Evolutionary conservation across 2,888 invertebrate genomes (phyloP), one percentile per base, ranked within the genome.

Genomic region (Sisyra terminalis): DNA sequence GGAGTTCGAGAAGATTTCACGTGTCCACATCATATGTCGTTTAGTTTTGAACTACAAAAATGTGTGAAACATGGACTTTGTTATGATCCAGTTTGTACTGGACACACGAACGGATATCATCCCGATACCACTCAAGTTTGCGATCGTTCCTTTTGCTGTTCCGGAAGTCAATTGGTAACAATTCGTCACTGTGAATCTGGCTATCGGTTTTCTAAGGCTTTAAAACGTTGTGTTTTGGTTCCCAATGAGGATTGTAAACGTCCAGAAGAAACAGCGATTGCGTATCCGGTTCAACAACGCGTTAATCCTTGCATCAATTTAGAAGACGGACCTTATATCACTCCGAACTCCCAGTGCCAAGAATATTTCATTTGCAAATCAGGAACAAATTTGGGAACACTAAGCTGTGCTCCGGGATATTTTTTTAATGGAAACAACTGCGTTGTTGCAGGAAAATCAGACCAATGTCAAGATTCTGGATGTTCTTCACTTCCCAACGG

Each of bases 1-100:
- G 68, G 68, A 32, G 58, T 61, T 8, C 65, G 65, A 29, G 53
- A 60, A 8, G 66, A 70, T 45, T 65, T 64, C 49, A 57, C 63
- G 32, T 74, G 37, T 37, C 29, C 39, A 8, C 29, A 39, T 13
- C 15, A 39, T 10, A 41, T 34, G 24, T 37, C 37, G 14, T 41
- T 41, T 8, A 41, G 30, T 41, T 41, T 18, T 9, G 54, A 45
- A 36, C 24, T 54, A 51, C 45, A 46, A 43, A 29, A 39, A 16
- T 43, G 43, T 31, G 43, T 43, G 10, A 43, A 43, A 37, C 37
- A 43, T 4, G 71, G 70, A 39, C 64, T 67, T 16, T 74, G 74
- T 57, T 71, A 69, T 56, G 73, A 74, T 50, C 70, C 72, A 10
- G 61, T 71, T 32, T 75, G 74, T 53, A 64, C 67, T 6, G 72